A percentile compares a stretch with the other conserved stretches of the same genome.
Evolutionary conservation across 2,888 invertebrate species (phyloP).

Genomic region (Notodonta dromedarius): DNA sequence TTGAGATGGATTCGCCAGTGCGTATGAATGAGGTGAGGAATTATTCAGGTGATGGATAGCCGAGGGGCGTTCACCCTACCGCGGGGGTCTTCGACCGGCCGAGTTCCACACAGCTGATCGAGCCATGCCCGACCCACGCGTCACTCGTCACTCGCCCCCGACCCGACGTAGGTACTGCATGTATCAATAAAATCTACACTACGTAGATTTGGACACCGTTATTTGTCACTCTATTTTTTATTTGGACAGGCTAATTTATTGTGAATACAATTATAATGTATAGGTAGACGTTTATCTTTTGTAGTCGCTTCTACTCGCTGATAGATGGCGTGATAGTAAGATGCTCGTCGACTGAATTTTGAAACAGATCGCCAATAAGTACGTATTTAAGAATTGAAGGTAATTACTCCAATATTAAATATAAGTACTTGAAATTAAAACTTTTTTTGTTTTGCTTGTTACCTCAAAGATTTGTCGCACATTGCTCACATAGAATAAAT

Average conservation of each 20-base stretch:
- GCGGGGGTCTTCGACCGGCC: slow-evolving; percentile 75
- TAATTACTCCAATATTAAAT: too few species aligned
- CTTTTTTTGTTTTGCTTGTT: too few species aligned
- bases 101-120: slow-evolving; percentile 78
- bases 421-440: too few species aligned
- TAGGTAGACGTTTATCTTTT: background rate
- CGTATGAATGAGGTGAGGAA: slow-evolving; percentile 75
- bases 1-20: slow-evolving; percentile 72
- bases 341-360: too few species aligned
- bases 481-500: background rate
- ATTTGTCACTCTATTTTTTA: slow-evolving; percentile 28
- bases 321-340: slow-evolving; percentile 40
- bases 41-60: slow-evolving; percentile 73
- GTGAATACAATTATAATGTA: background rate
- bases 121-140: slow-evolving; percentile 26
- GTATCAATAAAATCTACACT: slow-evolving; percentile 55
- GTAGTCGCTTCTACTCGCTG: slow-evolving; percentile 35
- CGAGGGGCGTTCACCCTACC: slow-evolving; percentile 65
- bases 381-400: too few species aligned
- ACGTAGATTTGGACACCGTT: slow-evolving; percentile 51
- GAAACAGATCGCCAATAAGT: too few species aligned
- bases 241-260: slow-evolving; percentile 9
- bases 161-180: slow-evolving; percentile 30
- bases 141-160: slow-evolving; percentile 48
- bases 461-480: too few species aligned